These are phyloP conservation scores for Ferdinandea cuprea DNA, from an alignment of 2,888 invertebrate species.

Conservation along the genomic window DNA sequence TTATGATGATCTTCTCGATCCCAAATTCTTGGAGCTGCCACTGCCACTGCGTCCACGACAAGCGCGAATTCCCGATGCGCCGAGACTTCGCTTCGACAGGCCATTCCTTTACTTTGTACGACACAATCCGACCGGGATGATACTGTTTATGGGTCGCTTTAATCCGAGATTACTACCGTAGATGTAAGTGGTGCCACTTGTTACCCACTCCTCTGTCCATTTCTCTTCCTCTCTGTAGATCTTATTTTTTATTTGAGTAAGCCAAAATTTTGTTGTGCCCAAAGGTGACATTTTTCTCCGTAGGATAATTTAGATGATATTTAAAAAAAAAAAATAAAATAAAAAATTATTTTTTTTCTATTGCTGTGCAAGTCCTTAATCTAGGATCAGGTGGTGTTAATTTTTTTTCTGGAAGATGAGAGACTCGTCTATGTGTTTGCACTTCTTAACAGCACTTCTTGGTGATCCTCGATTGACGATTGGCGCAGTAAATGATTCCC, in stretches of 20 bases:
- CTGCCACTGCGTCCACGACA: slow-evolving; percentile 88
- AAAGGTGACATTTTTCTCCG: slow-evolving; percentile 8
- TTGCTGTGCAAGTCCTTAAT: slow-evolving; percentile 66
- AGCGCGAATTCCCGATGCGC: slow-evolving; percentile 88
- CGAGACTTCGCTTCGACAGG: slow-evolving; percentile 91
- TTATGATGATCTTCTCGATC: slow-evolving; percentile 86
- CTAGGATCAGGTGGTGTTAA: slow-evolving; percentile 63
- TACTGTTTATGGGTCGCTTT: slow-evolving; percentile 93
- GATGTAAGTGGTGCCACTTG: slow-evolving; percentile 74
- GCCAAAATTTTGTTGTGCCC: slow-evolving; percentile 47
- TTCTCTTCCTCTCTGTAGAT: slow-evolving; percentile 19
- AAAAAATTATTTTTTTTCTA: background rate
- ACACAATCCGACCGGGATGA: slow-evolving; percentile 95
- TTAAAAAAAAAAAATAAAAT: slow-evolving; percentile 2
- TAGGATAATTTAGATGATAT: slow-evolving; percentile 47
- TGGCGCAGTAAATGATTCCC: slow-evolving; percentile 35
- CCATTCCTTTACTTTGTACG: slow-evolving; percentile 95
- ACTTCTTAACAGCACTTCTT: background rate
- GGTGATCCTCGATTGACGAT: slow-evolving; percentile 72
- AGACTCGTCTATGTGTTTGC: slow-evolving; percentile 26
- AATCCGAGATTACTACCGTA: slow-evolving; percentile 92
- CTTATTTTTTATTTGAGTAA: slow-evolving; percentile 55
- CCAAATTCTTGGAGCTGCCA: slow-evolving; percentile 85
- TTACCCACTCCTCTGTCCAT: background rate
- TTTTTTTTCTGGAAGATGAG: slow-evolving; percentile 1